Evolutionary conservation across 2,113 vertebrate genomes (phyloP).

Genomic region (Burhinus bistriatus): DNA sequence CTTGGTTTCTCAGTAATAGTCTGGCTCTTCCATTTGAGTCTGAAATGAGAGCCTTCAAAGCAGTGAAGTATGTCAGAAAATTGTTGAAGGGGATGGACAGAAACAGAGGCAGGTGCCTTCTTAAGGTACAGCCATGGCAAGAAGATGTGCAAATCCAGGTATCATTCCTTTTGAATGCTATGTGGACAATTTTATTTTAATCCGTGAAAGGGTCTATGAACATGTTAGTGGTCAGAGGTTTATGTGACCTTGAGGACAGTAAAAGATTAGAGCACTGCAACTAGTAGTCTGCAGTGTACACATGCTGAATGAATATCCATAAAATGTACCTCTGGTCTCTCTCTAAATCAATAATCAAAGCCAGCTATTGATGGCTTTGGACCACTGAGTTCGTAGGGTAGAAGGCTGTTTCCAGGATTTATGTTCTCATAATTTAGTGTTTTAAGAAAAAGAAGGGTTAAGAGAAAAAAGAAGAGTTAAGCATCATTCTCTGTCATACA

Average conservation of each 20-base stretch:
- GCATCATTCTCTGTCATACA: background rate
- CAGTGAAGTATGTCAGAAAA: background rate
- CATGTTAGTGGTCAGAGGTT: background rate
- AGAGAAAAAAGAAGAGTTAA: background rate
- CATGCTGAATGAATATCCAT: background rate
- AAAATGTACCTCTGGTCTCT: background rate
- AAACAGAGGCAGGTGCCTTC: background rate
- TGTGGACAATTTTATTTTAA: background rate
- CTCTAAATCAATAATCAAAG: background rate
- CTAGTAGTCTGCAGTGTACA: background rate
- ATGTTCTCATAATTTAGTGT: background rate
- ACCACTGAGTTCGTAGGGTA: background rate
- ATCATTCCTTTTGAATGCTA: rapidly evolving
- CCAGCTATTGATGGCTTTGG: background rate
- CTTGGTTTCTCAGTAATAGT: background rate
- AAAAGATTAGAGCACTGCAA: background rate
- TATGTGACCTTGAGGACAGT: background rate
- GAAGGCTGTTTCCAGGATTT: background rate
- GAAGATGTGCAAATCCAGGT: background rate
- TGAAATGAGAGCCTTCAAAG: background rate
- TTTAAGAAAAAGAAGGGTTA: background rate
- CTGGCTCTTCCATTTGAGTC: background rate
- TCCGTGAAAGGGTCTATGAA: background rate
- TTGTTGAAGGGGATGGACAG: background rate
- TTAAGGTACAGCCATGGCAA: background rate